A percentile compares a stretch with the other conserved stretches of the same genome.
Evolutionary conservation across 2,888 invertebrate genomes (phyloP).

Genomic region (Isoperla grammatica): DNA sequence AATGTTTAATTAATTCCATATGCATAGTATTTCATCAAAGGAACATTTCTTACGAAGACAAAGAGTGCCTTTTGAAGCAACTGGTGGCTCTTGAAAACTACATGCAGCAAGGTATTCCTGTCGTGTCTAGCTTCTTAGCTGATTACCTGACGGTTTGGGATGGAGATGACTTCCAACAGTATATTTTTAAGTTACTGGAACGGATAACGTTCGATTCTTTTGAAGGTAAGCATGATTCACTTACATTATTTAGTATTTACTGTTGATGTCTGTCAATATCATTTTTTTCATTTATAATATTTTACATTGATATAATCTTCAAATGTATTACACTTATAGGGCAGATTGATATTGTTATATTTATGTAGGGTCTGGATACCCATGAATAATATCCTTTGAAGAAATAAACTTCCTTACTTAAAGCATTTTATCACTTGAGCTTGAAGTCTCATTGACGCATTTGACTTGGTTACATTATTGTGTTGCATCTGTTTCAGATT

Average conservation of each 20-base stretch:
- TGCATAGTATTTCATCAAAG: too few relatives aligned
- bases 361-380: too few relatives aligned
- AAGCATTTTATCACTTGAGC: too few relatives aligned
- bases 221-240: constrained; percentile 31
- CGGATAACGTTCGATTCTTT: constrained; percentile 39
- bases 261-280: not conserved
- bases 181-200: constrained; percentile 38
- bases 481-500: constrained; percentile 33
- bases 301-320: too few relatives aligned
- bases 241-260: not conserved
- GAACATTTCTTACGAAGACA: constrained; percentile 4
- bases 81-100: constrained; percentile 38
- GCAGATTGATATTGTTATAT: too few relatives aligned
- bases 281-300: not conserved
- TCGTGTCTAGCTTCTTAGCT: constrained; percentile 39
- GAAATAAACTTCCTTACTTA: too few relatives aligned
- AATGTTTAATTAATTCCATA: too few relatives aligned
- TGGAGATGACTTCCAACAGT: constrained; percentile 36
- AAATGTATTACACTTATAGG: too few relatives aligned
- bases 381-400: too few relatives aligned
- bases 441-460: too few relatives aligned
- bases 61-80: constrained; percentile 14
- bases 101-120: constrained; percentile 41
- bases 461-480: too few relatives aligned
- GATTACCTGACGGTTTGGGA: constrained; percentile 38